Evolutionary conservation across 2,113 vertebrate genomes (phyloP).

Genomic region (Nannobrachium achirus): DNA sequence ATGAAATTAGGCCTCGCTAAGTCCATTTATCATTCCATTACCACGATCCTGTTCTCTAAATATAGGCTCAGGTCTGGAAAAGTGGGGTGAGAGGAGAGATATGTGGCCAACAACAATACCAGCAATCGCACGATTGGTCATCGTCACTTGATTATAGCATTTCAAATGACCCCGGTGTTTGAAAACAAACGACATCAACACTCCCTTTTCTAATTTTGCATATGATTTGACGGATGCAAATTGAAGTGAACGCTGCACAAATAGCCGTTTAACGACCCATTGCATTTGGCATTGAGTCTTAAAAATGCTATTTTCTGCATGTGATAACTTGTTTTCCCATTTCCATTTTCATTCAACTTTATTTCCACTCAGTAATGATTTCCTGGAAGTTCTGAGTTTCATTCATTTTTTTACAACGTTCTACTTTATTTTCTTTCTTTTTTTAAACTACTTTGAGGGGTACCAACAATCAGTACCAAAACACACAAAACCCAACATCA

Average conservation of each 20-base stretch:
- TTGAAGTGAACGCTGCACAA: not conserved
- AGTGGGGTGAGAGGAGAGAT: conserved; percentile 27
- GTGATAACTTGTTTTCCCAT: too few relatives aligned
- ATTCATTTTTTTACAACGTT: too few relatives aligned
- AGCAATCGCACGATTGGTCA: conserved; percentile 57
- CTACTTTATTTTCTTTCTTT: too few relatives aligned
- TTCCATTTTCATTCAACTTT: too few relatives aligned
- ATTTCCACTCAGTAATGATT: too few relatives aligned
- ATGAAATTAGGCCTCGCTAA: conserved; percentile 69
- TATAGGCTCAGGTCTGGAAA: conserved; percentile 66
- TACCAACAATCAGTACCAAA: too few relatives aligned
- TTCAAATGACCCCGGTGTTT: conserved; percentile 47
- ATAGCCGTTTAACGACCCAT: not conserved
- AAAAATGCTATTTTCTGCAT: too few relatives aligned
- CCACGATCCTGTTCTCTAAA: conserved; percentile 66
- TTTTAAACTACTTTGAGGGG: too few relatives aligned
- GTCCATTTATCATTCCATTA: conserved; percentile 78
- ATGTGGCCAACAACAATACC: conserved; percentile 60
- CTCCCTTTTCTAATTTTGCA: conserved; percentile 14
- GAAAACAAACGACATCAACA: conserved; percentile 37
- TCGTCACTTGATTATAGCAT: conserved; percentile 59
- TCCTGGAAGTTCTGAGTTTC: too few relatives aligned
- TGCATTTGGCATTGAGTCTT: too few relatives aligned
- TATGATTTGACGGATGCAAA: not conserved
- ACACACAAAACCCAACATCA: too few relatives aligned